Base-by-base conservation (phyloP, 2,888 invertebrate genomes). In the Geophilus truncorum region DNA sequence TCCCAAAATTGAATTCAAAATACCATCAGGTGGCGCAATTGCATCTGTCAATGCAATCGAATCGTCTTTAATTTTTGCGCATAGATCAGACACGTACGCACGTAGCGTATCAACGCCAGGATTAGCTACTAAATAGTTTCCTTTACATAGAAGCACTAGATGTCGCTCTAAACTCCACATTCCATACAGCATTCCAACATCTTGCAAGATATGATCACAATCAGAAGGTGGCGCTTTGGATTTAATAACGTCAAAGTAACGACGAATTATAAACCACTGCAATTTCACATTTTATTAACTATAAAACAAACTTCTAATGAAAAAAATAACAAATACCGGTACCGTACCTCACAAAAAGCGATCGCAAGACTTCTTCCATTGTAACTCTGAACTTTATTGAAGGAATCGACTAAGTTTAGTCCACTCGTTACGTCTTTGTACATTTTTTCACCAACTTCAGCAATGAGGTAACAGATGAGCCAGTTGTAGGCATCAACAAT, bases 81-180 rank as follows among this genome's bases (percentile, higher is more conserved):
- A 62, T 1, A 62, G 25, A 25, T 21, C 23, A 7, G 25, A 1
- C 2, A 62, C 15, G 9, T 23, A 25, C 1, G 23, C 25, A 1
- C 25, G 62, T 5, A 45, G 12, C n/a, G 15, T 18, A 3, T 45
- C n/a, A n/a, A 45, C n/a, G 6, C n/a, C n/a, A n/a, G 45, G n/a
- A 45, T n/a, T 45, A 1, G 45, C 45, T 18, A 18, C n/a, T 18
- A 45, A 45, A 25, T 62, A 62, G 10, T 83, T 84, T 86, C 91
- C 92, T 85, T 92, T 91, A 86, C 94, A 94, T 45, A 94, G 88
- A 28, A 91, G 90, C 3, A 91, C 90, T 84, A 94, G 86, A 86
- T 94, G 92, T 84, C 91, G 91, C 84, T 94, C 93, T 78, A 89
- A 83, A 40, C 86, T 86, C 87, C 88, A 88, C 45, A 87, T 83